Base-by-base conservation (phyloP, 2,888 invertebrate species). In the Chaitophorus viminalis region DNA sequence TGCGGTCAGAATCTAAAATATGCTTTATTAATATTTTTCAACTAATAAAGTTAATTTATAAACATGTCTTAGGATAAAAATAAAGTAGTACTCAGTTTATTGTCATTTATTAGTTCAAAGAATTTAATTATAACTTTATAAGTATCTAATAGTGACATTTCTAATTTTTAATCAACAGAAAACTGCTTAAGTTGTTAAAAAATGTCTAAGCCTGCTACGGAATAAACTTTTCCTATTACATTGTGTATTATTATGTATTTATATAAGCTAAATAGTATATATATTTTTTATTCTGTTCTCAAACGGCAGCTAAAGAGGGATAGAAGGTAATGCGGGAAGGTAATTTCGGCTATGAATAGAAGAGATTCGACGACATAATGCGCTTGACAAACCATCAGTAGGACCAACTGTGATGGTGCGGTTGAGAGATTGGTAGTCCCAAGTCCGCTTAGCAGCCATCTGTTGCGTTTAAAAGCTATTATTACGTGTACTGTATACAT, bases 381-480 rank as follows among this genome's bases (percentile, higher is more conserved):
- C 33, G 17, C 3, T 54, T 17, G 54, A 82, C 72, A 74, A 74
- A 54, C 54, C 33, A 39, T 5, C 36, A 29, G 29, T 36, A 36
- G 70, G 54, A 54, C 74, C 82, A 36, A 82, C 72, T 82, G 72
- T 18, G n/a, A n/a, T n/a, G 54, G 72, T 25, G 82, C 52, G 72
- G 72, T 72, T 33, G 82, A 54, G 54, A 72, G 25, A 82, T 33
- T 52, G 82, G 33, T 33, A 33, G 33, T 74, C 54, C n/a, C 33
- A 18, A 60, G 82, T 74, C 72, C 82, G 74, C 74, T 82, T 29
- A 74, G 54, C n/a, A 36, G 82, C 74, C 74, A 82, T 82, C 72
- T 82, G 74, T 74, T 74, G 72, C 82, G 3, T 74, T 82, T 82
- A 74, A 74, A 74, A 82, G n/a, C 72, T 18, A 60, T 82, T 72